These are phyloP conservation scores for Pao palembangensis DNA, from an alignment of 2,113 vertebrate species.

Conservation along the genomic window DNA sequence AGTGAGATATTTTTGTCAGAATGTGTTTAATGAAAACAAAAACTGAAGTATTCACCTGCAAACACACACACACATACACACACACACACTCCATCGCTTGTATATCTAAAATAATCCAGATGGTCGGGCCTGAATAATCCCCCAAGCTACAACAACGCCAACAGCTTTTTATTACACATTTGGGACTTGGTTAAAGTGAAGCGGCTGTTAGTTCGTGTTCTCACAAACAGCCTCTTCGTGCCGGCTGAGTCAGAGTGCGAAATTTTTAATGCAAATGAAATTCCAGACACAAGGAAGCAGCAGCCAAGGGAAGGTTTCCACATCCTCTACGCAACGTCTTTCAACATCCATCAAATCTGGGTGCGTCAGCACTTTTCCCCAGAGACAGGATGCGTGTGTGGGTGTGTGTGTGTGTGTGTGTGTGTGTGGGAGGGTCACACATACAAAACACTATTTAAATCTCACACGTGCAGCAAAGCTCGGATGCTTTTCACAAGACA, in stretches of 20 bases:
- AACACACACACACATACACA: too few relatives aligned
- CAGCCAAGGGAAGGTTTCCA: conserved; percentile 15
- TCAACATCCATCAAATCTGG: conserved; percentile 55
- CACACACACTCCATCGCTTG: not conserved
- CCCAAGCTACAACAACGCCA: conserved; percentile 26
- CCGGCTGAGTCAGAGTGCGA: conserved; percentile 32
- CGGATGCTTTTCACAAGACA: not conserved
- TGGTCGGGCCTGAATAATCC: not conserved
- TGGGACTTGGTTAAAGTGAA: conserved; percentile 18
- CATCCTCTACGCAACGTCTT: conserved; percentile 44
- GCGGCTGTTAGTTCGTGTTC: conserved; percentile 19
- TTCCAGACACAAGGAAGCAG: conserved; percentile 18
- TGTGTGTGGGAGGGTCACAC: not conserved
- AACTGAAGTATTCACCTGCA: too few relatives aligned
- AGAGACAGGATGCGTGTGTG: conserved; percentile 15
- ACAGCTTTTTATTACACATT: conserved; percentile 35
- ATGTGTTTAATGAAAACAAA: too few relatives aligned
- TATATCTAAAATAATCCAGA: not conserved
- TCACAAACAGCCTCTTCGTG: conserved; percentile 20
- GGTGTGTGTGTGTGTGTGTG: conserved; percentile 12
- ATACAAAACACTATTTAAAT: conserved; percentile 28
- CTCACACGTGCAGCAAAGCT: not conserved
- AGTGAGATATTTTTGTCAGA: not conserved
- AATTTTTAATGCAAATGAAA: conserved; percentile 41
- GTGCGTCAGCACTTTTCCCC: conserved; percentile 52